These are phyloP conservation scores for Dyspetes luteomarginatus DNA, from an alignment of 2,888 invertebrate species.

Conservation along the genomic window DNA sequence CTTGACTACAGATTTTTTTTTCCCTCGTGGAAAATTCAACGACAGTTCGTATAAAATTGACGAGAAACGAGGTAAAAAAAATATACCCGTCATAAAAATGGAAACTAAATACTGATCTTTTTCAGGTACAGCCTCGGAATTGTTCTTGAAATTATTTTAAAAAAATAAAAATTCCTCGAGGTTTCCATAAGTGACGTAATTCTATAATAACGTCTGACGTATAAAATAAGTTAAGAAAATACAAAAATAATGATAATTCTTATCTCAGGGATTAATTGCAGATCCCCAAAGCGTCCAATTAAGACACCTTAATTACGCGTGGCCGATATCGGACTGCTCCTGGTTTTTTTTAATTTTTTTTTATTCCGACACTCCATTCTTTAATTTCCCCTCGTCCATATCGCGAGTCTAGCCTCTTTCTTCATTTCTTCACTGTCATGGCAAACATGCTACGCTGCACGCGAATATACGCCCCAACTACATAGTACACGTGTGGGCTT, in stretches of 20 bases:
- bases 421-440: constrained; percentile 71
- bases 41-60: background rate
- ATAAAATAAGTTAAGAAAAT: constrained; percentile 27
- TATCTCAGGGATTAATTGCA: constrained; percentile 69
- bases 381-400: background rate
- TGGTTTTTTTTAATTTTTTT: constrained; percentile 44
- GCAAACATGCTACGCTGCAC: constrained; percentile 41
- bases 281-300: constrained; percentile 69
- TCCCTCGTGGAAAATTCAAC: background rate
- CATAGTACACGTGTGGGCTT: constrained; percentile 57
- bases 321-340: constrained; percentile 37
- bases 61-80: background rate
- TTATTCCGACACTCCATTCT: constrained; percentile 56
- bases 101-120: too few species aligned
- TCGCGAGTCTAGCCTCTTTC: constrained; percentile 63
- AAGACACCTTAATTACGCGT: constrained; percentile 75
- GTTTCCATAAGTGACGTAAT: constrained; percentile 15
- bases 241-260: constrained; percentile 44
- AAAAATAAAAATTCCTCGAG: too few species aligned
- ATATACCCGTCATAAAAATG: background rate
- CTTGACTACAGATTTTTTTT: background rate
- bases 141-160: too few species aligned
- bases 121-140: too few species aligned
- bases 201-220: background rate
- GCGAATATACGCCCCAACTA: constrained; percentile 15